A percentile compares a stretch with the other conserved stretches of the same genome.
Conservation (phyloP, 2,888 invertebrate species). For the Halictus ligatus region DNA sequence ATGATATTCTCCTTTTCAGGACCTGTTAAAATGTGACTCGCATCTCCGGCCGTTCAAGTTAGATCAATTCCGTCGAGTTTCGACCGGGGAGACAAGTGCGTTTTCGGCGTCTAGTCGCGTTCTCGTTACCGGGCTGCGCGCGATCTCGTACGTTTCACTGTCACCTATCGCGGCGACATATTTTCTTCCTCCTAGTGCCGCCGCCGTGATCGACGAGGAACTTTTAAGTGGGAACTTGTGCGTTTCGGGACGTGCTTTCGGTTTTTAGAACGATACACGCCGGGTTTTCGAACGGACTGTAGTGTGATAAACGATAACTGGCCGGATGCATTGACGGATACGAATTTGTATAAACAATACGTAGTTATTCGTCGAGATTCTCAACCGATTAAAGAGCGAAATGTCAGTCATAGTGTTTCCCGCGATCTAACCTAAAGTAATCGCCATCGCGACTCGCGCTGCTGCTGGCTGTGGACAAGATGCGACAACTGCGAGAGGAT, state of each 20-base stretch:
- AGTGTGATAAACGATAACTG: background rate
- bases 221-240: background rate
- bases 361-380: slow-evolving; percentile 23
- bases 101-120: slow-evolving; percentile 27
- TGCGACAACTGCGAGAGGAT: slow-evolving; percentile 10
- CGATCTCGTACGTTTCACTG: background rate
- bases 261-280: background rate
- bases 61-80: slow-evolving; percentile 39
- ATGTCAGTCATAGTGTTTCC: slow-evolving; percentile 33
- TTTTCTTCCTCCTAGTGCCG: background rate
- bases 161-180: background rate
- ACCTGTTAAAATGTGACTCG: slow-evolving; percentile 51
- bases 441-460: slow-evolving; percentile 32
- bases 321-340: background rate
- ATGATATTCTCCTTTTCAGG: slow-evolving; percentile 46
- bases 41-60: slow-evolving; percentile 17
- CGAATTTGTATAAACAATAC: slow-evolving; percentile 7
- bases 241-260: background rate
- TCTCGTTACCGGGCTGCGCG: background rate
- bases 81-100: slow-evolving; percentile 33
- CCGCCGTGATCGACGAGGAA: background rate
- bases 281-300: background rate
- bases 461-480: slow-evolving; percentile 20
- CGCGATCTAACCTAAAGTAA: slow-evolving; percentile 26
- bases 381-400: slow-evolving; percentile 45